phyloP scores from a whole-genome alignment of 2,797 vertebrate species.

The Ara ararauna region DNA sequence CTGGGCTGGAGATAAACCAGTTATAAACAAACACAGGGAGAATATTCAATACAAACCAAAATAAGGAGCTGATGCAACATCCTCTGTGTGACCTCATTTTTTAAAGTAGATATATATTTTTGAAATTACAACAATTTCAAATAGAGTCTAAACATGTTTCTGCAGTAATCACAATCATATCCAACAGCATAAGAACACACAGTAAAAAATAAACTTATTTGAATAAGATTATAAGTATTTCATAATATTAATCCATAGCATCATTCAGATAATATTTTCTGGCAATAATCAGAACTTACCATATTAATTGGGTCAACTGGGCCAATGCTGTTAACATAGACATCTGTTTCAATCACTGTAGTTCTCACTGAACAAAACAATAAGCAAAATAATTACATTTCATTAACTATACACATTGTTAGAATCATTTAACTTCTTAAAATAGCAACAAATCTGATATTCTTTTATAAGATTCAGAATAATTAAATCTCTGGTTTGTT shows the following conservation, averaged over 20 bases:
- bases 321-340: slow-evolving; percentile 97
- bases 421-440: neutral
- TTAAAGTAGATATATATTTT: neutral
- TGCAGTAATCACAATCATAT: neutral
- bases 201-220: neutral
- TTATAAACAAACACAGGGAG: neutral
- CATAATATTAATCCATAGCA: neutral
- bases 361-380: slow-evolving; percentile 89
- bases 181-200: neutral
- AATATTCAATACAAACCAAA: neutral
- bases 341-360: slow-evolving; percentile 94
- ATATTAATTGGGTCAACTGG: slow-evolving; percentile 97
- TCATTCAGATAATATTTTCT: neutral
- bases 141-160: neutral
- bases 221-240: neutral
- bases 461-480: neutral
- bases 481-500: neutral
- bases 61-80: neutral
- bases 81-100: neutral
- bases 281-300: slow-evolving; percentile 81
- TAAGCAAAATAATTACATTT: slow-evolving; percentile 40
- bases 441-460: neutral
- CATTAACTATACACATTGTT: neutral
- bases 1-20: neutral
- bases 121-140: neutral